Base-by-base conservation (phyloP, 2,797 vertebrate species). In the Craterocephalus amniculus region DNA sequence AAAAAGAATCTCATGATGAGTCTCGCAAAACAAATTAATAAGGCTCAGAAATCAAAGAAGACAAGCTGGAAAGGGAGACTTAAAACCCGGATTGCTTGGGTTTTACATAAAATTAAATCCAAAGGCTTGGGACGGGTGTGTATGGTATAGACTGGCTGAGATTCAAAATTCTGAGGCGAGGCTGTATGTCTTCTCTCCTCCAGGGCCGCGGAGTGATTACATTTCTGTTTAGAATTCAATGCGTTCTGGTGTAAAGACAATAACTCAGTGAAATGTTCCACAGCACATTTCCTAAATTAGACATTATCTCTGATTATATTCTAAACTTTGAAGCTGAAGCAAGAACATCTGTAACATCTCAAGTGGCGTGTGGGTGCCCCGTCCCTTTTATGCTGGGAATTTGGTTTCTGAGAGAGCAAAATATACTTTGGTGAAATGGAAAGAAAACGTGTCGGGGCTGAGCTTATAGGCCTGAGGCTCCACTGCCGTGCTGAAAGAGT, bases 221-320 rank as follows among this genome's bases (percentile, higher is more conserved):
- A 76, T 86, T 87, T 85, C 70, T 85, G 78, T 85, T 88, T 83
- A 79, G 80, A 88, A 86, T 83, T 78, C 83, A 83, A 74, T 76
- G 79, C 69, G 79, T 88, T 81, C 78, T 86, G 62, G 63, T 74
- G 70, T 70, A 85, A 80, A 84, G 78, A 84, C 85, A 84, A 90
- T 89, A 84, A 87, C 81, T 92, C 84, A 86, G 80, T 70, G 74
- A 88, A 90, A 89, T 89, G 89, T 84, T 90, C 80, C 88, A 91
- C 89, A 86, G 87, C 56, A 85, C 88, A 90, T 90, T 91, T 91
- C 86, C 88, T 83, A 83, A 87, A 88, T 90, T 85, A 86, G 77
- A 83, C 91, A 90, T 92, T 91, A 89, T 83, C 82, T 48, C 85
- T 91, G 91, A 94, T 92, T 91, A 87, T 88, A 89, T 88, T 89